These are phyloP conservation scores for Drosophila dives DNA, from an alignment of 2,888 invertebrate species.

Conservation along the genomic window DNA sequence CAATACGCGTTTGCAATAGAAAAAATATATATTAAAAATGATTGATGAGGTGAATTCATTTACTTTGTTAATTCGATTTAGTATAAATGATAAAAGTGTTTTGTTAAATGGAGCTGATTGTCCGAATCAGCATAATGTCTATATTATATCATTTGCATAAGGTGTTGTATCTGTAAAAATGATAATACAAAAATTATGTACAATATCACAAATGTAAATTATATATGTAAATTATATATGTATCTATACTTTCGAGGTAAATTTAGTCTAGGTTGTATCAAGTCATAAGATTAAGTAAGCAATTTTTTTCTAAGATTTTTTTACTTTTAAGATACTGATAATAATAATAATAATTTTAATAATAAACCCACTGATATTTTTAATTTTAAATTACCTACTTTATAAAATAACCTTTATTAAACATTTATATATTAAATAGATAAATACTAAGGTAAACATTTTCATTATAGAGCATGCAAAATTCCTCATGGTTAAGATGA, in stretches of 20 bases:
- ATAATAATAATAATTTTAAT: too few relatives aligned
- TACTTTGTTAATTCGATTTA: not conserved
- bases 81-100: not conserved
- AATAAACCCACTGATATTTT: too few relatives aligned
- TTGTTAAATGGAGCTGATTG: not conserved
- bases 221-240: not conserved
- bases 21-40: not conserved
- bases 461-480: constrained; percentile 27
- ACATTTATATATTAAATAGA: not conserved
- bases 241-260: not conserved
- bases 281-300: not conserved
- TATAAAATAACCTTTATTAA: not conserved
- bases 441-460: not conserved
- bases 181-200: not conserved
- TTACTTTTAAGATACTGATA: not conserved
- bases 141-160: too few relatives aligned
- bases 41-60: not conserved
- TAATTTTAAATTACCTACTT: not conserved
- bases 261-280: not conserved
- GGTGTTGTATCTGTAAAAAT: not conserved
- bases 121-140: not conserved
- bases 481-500: constrained; percentile 7
- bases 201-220: not conserved
- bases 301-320: not conserved
- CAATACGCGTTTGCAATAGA: not conserved